A percentile compares a stretch with the other conserved stretches of the same genome.
These are phyloP conservation scores for Ammodytes dubius DNA, from an alignment of 2,113 vertebrate species.

Conservation along the genomic window DNA sequence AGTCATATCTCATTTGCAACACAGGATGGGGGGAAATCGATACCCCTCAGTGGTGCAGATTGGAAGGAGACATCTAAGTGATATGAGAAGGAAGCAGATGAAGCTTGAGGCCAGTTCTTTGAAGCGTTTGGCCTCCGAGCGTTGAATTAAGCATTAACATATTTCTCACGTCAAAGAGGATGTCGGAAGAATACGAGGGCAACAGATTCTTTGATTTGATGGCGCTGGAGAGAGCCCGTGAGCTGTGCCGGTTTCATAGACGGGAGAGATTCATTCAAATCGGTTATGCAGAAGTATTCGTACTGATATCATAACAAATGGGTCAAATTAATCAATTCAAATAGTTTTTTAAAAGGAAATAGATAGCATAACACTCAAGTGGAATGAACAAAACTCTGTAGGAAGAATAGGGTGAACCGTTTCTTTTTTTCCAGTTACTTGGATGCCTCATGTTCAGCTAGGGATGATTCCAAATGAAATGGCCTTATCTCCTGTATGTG, in stretches of 20 bases:
- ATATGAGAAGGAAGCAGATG: conserved; percentile 18
- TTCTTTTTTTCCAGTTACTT: not conserved
- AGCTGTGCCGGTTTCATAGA: not conserved
- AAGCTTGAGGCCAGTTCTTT: conserved; percentile 16
- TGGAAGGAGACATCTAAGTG: conserved; percentile 18
- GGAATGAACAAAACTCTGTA: not conserved
- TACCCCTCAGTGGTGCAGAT: not conserved
- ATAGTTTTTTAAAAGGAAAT: not conserved
- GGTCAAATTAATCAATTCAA: not conserved
- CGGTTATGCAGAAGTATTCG: not conserved
- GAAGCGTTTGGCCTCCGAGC: conserved; percentile 16
- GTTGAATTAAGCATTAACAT: conserved; percentile 2
- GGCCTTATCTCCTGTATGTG: not conserved
- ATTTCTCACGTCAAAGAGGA: conserved; percentile 11
- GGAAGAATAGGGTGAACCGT: not conserved
- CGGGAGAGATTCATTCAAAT: not conserved
- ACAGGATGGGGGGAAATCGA: not conserved
- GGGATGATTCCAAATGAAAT: no score
- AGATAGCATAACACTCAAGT: not conserved
- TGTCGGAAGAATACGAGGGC: not conserved
- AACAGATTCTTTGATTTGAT: conserved; percentile 27
- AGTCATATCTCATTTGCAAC: not conserved
- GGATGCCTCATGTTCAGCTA: not conserved
- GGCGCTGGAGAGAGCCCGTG: conserved; percentile 5
- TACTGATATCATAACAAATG: not conserved